Base-by-base conservation (phyloP, 1,140 invertebrate species). In the Anastrepha obliqua region DNA sequence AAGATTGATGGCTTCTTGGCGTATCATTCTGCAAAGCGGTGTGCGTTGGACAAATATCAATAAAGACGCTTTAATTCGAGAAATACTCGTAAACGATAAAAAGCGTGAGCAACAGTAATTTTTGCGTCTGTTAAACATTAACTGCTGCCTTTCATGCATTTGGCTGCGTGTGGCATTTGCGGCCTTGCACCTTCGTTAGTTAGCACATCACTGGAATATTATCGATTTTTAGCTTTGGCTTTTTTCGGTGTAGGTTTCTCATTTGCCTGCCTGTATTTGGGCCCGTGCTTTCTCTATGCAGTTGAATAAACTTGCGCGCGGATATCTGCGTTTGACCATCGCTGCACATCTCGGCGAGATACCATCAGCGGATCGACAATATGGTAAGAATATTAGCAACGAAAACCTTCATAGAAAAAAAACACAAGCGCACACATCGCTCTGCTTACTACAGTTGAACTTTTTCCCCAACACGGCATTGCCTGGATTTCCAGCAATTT, bases 301-400 rank as follows among this genome's bases (percentile, higher is more conserved):
- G 65, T 67, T 67, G 20, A 67, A 67, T 67, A 67, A 67, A 67
- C 65, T 67, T 67, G 20, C 65, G 0, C 20, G n/a, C n/a, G 29
- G 1, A 29, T 29, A 29, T 29, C 29, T 8, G 20, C 64, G 2
- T 20, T 17, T 6, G 17, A 67, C 20, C 29, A 67, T 39, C 65
- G 65, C 65, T 67, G 20, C 11, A 11, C 65, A 67, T 67, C 65
- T 20, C 29, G 2, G 65, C 20, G 20, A 67, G 65, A 67, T 67
- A 67, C 8, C 20, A 29, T 67, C 65, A 67, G 65, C 65, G 6
- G 20, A 42, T 11, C 29, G 65, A n/a, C 39, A 29, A 67, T 67
- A 67, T 67, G 65, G 65, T 29, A 39, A 67, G 65, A 67, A 65
- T 65, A 65, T 65, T 65, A 6, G n/a, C 65, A 15, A 3, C 60